Percentiles rank a stretch among this genome's conserved stretches.
Evolutionary conservation across 2,888 invertebrate species (phyloP).

Genomic region (Sussaba pulchella): DNA sequence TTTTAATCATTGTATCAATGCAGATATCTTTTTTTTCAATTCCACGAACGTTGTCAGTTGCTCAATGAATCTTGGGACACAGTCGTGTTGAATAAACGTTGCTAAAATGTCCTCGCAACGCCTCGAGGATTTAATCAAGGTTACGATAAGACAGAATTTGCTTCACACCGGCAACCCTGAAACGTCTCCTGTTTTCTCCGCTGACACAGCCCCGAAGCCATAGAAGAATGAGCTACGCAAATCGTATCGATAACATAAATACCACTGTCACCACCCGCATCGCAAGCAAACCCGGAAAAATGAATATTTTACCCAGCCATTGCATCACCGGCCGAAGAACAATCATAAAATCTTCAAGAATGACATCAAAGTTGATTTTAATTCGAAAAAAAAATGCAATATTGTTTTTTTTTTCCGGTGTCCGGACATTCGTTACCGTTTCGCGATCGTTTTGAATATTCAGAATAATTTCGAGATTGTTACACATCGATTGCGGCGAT

Average conservation of each 20-base stretch:
- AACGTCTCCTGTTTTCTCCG: background rate
- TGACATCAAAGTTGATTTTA: too few relatives aligned
- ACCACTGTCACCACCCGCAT: background rate
- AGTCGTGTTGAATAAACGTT: background rate
- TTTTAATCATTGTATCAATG: constrained; percentile 25
- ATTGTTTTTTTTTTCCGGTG: too few relatives aligned
- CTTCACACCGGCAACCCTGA: too few relatives aligned
- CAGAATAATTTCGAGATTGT: constrained; percentile 33
- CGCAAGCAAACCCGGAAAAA: too few relatives aligned
- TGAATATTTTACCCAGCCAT: too few relatives aligned
- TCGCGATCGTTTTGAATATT: constrained; percentile 47
- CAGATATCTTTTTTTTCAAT: constrained; percentile 30
- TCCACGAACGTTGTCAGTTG: background rate
- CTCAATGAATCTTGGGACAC: background rate
- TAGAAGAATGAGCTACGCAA: background rate
- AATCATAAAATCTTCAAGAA: too few relatives aligned
- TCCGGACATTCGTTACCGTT: too few relatives aligned
- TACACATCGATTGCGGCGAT: constrained; percentile 24
- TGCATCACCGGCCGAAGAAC: too few relatives aligned
- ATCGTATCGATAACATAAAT: background rate
- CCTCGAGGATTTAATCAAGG: background rate
- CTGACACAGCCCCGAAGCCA: constrained; percentile 7
- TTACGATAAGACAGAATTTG: background rate
- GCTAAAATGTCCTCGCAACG: background rate
- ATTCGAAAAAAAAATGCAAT: too few relatives aligned